phyloP scores from a whole-genome alignment of 1,140 invertebrate genomes.

The Zaprionus taronus region DNA sequence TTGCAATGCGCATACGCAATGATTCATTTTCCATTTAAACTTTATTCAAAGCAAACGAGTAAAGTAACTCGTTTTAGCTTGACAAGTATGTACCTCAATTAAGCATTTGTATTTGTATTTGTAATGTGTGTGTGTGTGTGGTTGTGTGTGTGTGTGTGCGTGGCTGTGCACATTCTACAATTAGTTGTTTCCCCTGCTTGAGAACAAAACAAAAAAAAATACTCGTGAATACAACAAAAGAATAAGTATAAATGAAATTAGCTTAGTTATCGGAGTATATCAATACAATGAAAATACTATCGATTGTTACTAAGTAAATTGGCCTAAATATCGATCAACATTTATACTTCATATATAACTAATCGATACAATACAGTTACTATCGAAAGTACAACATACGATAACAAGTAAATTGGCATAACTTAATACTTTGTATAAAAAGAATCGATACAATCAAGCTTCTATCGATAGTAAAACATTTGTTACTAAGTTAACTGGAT shows the following conservation, averaged over 20 bases:
- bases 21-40: background rate
- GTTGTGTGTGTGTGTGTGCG: slow-evolving; percentile 4
- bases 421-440: too few species aligned
- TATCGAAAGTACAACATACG: background rate
- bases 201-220: background rate
- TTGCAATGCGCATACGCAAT: too few species aligned
- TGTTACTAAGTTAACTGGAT: background rate
- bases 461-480: background rate
- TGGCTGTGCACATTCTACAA: slow-evolving; percentile 5
- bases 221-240: background rate
- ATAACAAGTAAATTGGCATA: background rate
- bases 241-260: background rate
- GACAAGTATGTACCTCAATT: slow-evolving; percentile 7
- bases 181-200: slow-evolving; percentile 20
- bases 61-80: slow-evolving; percentile 7
- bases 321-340: too few species aligned
- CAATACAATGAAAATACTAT: background rate
- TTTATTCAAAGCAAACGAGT: background rate
- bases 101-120: background rate
- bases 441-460: background rate
- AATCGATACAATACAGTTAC: background rate
- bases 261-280: background rate
- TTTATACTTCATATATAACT: too few species aligned
- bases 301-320: background rate
- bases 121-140: background rate